These are phyloP conservation scores for Brachionus plicatilis DNA, from an alignment of 1,140 invertebrate species.

Conservation along the genomic window DNA sequence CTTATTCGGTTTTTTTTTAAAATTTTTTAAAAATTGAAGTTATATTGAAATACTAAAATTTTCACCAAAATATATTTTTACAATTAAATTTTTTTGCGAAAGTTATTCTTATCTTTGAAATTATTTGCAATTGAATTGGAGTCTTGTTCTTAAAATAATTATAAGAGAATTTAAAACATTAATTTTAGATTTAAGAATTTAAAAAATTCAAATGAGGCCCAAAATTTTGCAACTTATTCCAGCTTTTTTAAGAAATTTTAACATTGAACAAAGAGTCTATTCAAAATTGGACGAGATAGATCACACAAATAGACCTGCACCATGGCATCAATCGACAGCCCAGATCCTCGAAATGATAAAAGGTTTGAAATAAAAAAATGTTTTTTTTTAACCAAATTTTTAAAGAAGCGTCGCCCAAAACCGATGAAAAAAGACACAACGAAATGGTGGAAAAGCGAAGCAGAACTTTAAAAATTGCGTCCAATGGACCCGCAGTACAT, in stretches of 20 bases:
- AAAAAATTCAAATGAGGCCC: not conserved
- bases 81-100: too few relatives aligned
- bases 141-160: too few relatives aligned
- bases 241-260: not conserved
- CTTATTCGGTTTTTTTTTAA: too few relatives aligned
- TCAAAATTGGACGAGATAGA: not conserved
- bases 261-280: not conserved
- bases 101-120: too few relatives aligned
- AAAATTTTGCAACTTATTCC: not conserved
- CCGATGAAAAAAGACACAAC: not conserved
- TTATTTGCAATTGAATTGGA: too few relatives aligned
- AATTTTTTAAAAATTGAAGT: too few relatives aligned
- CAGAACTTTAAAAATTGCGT: not conserved
- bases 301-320: not conserved
- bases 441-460: not conserved
- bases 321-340: constrained; percentile 5
- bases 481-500: not conserved
- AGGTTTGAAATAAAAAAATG: not conserved
- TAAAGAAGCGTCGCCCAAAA: not conserved
- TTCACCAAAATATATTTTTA: too few relatives aligned
- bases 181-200: not conserved
- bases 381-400: not conserved
- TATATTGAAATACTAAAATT: too few relatives aligned
- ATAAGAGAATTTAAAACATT: not conserved
- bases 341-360: not conserved